phyloP scores from a whole-genome alignment of 1,140 invertebrate species.

The Cotesia chilonis region DNA sequence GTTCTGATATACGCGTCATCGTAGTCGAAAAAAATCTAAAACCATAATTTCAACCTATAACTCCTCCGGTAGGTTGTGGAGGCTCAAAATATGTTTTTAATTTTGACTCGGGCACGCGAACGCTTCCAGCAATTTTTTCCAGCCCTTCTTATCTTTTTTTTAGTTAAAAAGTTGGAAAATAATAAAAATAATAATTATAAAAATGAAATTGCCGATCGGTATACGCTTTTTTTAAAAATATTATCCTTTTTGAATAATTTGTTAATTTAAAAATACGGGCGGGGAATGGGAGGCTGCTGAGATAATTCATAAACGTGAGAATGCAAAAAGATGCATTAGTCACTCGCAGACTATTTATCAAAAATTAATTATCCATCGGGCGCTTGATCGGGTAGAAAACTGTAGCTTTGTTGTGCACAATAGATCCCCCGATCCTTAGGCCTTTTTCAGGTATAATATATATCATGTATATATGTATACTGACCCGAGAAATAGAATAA shows the following conservation, averaged over 20 bases:
- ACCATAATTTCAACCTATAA: too few species aligned
- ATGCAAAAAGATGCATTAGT: slow-evolving; percentile 5
- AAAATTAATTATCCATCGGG: slow-evolving; percentile 38
- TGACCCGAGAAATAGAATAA: too few species aligned
- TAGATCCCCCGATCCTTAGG: background rate
- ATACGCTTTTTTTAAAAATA: too few species aligned
- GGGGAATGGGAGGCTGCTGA: background rate
- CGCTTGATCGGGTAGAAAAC: slow-evolving; percentile 31
- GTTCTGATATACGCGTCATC: too few species aligned
- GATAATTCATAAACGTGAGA: background rate
- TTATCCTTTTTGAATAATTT: too few species aligned
- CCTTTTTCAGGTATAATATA: slow-evolving; percentile 6
- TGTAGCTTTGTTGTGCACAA: slow-evolving; percentile 17
- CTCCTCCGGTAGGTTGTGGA: too few species aligned
- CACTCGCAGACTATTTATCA: slow-evolving; percentile 28
- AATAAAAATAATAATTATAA: background rate
- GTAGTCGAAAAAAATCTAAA: too few species aligned
- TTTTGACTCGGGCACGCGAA: slow-evolving; percentile 18
- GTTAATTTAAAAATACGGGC: too few species aligned
- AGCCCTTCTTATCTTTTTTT: background rate
- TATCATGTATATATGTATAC: too few species aligned
- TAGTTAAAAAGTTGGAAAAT: background rate
- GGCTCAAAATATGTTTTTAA: too few species aligned
- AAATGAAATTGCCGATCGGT: background rate
- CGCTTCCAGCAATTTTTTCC: slow-evolving; percentile 34